Evolutionary conservation across 2,888 invertebrate species (phyloP).

Genomic region (Hirtodrosophila histrioides): DNA sequence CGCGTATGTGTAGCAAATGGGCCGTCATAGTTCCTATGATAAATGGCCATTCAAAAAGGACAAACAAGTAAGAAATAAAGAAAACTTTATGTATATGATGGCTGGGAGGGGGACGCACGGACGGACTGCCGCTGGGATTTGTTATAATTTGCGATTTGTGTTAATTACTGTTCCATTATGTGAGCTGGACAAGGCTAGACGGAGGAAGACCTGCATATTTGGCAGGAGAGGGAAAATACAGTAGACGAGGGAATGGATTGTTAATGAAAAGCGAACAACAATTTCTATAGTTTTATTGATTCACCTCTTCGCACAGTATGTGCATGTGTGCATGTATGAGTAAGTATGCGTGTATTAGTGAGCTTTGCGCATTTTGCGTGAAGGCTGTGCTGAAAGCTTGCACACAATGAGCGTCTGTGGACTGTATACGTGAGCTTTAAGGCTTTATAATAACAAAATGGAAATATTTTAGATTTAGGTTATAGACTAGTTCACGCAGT

Average conservation of each 20-base stretch:
- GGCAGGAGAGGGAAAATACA: background rate
- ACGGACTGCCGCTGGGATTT: slow-evolving; percentile 45
- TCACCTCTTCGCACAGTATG: background rate
- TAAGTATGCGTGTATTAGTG: background rate
- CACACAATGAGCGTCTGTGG: too few relatives aligned
- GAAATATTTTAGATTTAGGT: slow-evolving; percentile 21
- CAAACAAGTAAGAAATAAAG: slow-evolving; percentile 42
- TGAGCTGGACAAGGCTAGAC: slow-evolving; percentile 27
- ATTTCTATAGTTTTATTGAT: background rate
- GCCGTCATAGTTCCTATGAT: slow-evolving; percentile 72
- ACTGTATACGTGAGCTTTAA: too few relatives aligned
- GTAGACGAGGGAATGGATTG: background rate
- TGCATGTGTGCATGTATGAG: background rate
- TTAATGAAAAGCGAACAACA: background rate
- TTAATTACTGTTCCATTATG: slow-evolving; percentile 72
- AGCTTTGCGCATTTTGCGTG: background rate
- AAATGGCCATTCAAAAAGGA: slow-evolving; percentile 60
- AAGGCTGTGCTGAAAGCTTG: too few relatives aligned
- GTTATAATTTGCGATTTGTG: slow-evolving; percentile 76
- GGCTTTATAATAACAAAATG: background rate
- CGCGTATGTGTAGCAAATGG: slow-evolving; percentile 68
- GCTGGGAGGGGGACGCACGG: too few relatives aligned
- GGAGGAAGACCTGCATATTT: slow-evolving; percentile 28
- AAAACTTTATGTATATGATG: slow-evolving; percentile 49
- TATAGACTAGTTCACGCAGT: too few relatives aligned